phyloP scores from a whole-genome alignment of 2,113 vertebrate species.

The Eleginops maclovinus region DNA sequence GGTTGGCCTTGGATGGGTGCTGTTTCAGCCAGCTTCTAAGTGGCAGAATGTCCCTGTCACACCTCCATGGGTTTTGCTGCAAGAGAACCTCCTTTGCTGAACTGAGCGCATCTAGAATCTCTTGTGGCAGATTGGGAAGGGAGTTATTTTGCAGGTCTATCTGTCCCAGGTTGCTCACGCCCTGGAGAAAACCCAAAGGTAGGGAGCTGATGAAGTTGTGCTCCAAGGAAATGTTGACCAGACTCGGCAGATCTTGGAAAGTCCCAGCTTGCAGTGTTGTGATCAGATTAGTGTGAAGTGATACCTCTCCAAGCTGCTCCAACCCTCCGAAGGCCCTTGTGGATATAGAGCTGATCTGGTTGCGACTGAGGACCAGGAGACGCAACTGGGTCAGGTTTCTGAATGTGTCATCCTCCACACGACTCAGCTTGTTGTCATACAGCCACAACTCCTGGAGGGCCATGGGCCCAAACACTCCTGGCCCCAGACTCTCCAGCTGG shows the following conservation, averaged over 20 bases:
- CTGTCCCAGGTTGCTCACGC: slow-evolving; percentile 75
- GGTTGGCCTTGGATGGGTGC: slow-evolving; percentile 80
- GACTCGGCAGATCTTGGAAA: slow-evolving; percentile 82
- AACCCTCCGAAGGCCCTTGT: slow-evolving; percentile 86
- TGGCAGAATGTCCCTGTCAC: slow-evolving; percentile 87
- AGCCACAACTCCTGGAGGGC: slow-evolving; percentile 89
- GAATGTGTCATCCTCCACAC: slow-evolving; percentile 85
- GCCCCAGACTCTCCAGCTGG: slow-evolving; percentile 83
- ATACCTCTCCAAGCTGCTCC: slow-evolving; percentile 86
- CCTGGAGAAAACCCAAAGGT: slow-evolving; percentile 83
- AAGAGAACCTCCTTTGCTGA: slow-evolving; percentile 83
- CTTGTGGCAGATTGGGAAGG: slow-evolving; percentile 83
- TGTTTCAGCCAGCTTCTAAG: slow-evolving; percentile 86
- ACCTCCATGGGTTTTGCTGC: slow-evolving; percentile 92
- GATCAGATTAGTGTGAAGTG: slow-evolving; percentile 89
- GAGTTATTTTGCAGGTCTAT: slow-evolving; percentile 90
- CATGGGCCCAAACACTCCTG: slow-evolving; percentile 87
- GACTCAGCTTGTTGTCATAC: slow-evolving; percentile 89
- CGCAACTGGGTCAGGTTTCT: slow-evolving; percentile 86
- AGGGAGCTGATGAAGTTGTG: slow-evolving; percentile 87
- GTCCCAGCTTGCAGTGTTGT: slow-evolving; percentile 78
- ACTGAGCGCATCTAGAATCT: slow-evolving; percentile 84
- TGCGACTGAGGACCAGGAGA: slow-evolving; percentile 90
- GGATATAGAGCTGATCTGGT: slow-evolving; percentile 85
- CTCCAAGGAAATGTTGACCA: slow-evolving; percentile 91